These are phyloP conservation scores for Grallaria varia DNA, from an alignment of 2,113 vertebrate species.

Conservation along the genomic window DNA sequence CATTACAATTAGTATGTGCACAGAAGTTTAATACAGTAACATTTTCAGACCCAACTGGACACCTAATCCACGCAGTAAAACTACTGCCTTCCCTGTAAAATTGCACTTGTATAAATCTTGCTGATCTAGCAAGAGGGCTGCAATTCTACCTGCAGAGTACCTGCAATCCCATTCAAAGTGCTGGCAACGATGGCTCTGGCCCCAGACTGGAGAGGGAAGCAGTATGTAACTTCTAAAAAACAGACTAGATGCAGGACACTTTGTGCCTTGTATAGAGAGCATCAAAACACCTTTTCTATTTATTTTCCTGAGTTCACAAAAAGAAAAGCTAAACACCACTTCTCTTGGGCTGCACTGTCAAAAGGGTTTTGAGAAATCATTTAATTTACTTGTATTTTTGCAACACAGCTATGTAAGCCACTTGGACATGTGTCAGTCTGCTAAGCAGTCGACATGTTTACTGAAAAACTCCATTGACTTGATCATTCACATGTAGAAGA, in stretches of 20 bases:
- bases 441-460: accelerated
- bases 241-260: background rate
- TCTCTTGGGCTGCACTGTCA: background rate
- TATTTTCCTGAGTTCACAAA: background rate
- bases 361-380: background rate
- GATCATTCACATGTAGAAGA: background rate
- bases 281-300: background rate
- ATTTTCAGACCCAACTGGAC: background rate
- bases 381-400: background rate
- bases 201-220: background rate
- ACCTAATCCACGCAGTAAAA: background rate
- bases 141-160: background rate
- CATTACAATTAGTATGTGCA: background rate
- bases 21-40: background rate
- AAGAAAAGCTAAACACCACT: background rate
- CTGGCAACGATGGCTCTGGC: background rate
- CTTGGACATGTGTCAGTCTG: background rate
- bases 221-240: background rate
- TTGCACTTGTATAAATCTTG: background rate
- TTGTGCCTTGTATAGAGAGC: background rate
- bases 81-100: background rate
- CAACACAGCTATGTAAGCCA: background rate
- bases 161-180: background rate
- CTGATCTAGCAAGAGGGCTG: background rate
- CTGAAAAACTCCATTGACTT: background rate